These are phyloP conservation scores for Pachycephus smyrnensis DNA, from an alignment of 2,888 invertebrate genomes.

Conservation along the genomic window DNA sequence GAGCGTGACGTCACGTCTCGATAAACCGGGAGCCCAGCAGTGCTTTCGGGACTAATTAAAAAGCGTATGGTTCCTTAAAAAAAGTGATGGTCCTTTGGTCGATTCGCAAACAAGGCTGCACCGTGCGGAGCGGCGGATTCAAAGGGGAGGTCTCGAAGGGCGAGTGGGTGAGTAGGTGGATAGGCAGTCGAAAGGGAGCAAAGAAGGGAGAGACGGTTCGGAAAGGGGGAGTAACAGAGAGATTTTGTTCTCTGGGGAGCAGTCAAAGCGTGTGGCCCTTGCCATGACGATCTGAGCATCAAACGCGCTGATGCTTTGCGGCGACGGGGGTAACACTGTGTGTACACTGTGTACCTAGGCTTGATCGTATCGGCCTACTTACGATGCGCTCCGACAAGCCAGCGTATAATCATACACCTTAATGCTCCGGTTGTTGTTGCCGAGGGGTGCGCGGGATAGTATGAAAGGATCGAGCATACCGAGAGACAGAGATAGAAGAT, in stretches of 20 bases:
- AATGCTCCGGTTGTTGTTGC: constrained; percentile 23
- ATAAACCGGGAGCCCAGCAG: neutral
- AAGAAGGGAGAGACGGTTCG: neutral
- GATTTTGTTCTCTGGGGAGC: constrained; percentile 65
- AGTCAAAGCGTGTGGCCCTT: constrained; percentile 64
- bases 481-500: neutral
- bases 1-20: neutral
- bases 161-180: constrained; percentile 8
- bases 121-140: constrained; percentile 30
- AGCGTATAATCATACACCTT: constrained; percentile 55
- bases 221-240: constrained; percentile 51
- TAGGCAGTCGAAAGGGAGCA: neutral
- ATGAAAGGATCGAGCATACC: neutral
- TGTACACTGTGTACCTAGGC: constrained; percentile 5
- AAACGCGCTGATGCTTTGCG: constrained; percentile 57
- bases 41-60: constrained; percentile 49
- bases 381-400: constrained; percentile 45
- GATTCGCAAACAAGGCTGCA: constrained; percentile 57
- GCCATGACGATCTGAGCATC: constrained; percentile 62
- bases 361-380: constrained; percentile 47
- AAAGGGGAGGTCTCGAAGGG: constrained; percentile 30
- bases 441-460: neutral
- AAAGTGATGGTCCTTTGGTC: constrained; percentile 51
- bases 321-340: constrained; percentile 39
- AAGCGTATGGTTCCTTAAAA: constrained; percentile 47